Evolutionary conservation across 2,113 vertebrate genomes (phyloP).

Genomic region (Prolemur simus): DNA sequence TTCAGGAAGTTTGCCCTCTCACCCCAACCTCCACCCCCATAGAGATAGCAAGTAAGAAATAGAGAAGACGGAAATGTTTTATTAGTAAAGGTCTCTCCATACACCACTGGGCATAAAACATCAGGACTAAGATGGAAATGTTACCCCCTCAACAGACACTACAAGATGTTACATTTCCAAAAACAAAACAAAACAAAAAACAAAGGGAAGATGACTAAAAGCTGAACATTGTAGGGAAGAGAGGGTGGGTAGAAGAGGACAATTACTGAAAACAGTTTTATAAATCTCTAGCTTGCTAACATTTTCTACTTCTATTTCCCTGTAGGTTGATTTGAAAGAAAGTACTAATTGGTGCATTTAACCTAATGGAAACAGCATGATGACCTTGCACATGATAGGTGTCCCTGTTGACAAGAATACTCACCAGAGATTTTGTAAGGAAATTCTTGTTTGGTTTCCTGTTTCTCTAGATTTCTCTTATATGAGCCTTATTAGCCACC

Average conservation of each 20-base stretch:
- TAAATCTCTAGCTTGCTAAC: not conserved
- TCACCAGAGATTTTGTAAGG: not conserved
- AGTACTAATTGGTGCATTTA: constrained; percentile 31
- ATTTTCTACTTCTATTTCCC: not conserved
- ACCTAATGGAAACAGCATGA: not conserved
- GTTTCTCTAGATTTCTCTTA: not conserved
- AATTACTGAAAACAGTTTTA: not conserved
- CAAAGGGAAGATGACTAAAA: not conserved
- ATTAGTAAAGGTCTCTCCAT: not conserved
- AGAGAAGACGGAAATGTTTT: not conserved
- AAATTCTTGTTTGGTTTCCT: constrained; percentile 24
- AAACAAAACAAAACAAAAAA: not conserved
- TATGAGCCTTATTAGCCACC: not conserved
- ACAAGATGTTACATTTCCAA: not conserved
- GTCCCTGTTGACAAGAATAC: not conserved
- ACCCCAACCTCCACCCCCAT: not conserved
- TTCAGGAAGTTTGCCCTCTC: not conserved
- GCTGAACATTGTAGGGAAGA: not conserved
- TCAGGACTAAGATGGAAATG: not conserved
- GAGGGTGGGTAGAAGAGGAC: accelerated
- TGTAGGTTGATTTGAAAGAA: not conserved
- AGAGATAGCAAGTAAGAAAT: not conserved
- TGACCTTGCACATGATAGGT: not conserved
- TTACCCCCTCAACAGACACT: not conserved
- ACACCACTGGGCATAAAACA: not conserved